A percentile compares a stretch with the other conserved stretches of the same genome.
Evolutionary conservation across 2,113 vertebrate genomes (phyloP).

Genomic region (Fukomys damarensis): DNA sequence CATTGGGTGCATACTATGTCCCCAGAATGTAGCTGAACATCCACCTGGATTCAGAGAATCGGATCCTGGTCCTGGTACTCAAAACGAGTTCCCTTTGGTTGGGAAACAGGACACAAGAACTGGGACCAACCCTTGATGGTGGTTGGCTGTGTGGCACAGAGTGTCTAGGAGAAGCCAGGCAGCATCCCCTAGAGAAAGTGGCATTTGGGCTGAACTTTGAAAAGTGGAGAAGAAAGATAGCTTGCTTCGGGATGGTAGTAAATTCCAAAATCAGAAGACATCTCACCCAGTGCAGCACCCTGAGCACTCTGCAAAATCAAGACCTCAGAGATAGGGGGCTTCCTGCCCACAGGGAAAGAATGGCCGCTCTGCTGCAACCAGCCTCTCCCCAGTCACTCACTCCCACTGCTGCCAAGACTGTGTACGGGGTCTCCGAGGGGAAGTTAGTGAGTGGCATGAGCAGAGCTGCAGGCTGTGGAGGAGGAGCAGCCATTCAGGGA

Average conservation of each 20-base stretch:
- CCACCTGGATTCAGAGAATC: not conserved
- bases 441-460: not conserved
- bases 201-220: not conserved
- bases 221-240: not conserved
- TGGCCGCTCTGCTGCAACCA: too few species aligned
- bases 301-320: not conserved
- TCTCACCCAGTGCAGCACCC: not conserved
- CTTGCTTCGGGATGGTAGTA: not conserved
- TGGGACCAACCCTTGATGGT: not conserved
- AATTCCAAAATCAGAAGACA: not conserved
- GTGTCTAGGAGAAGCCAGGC: not conserved
- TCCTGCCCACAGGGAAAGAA: not conserved
- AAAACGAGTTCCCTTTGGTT: not conserved
- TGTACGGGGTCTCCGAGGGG: not conserved
- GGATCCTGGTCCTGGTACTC: not conserved
- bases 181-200: not conserved
- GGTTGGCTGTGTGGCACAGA: not conserved
- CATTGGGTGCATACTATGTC: not conserved
- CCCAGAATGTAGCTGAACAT: not conserved
- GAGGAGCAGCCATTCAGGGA: not conserved
- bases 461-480: not conserved
- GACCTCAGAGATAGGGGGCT: not conserved
- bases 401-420: not conserved
- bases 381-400: not conserved
- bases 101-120: not conserved